phyloP scores from a whole-genome alignment of 2,797 vertebrate species.

The Thunnus albacares region DNA sequence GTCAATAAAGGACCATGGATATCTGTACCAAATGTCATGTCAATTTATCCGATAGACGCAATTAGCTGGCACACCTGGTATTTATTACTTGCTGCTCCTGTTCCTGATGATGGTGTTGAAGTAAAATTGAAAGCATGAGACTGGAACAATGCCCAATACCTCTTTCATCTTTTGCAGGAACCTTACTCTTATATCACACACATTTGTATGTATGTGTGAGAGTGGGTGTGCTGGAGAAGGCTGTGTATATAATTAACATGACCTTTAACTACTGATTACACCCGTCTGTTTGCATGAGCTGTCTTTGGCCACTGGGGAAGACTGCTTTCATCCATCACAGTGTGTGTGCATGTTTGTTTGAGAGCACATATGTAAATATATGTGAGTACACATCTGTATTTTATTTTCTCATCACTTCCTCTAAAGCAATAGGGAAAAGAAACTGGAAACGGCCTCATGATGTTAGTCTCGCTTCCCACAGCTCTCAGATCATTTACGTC shows the following conservation, averaged over 20 bases:
- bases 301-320: slow-evolving; percentile 28
- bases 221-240: not conserved
- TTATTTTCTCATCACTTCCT: slow-evolving; percentile 9
- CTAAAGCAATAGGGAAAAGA: not conserved
- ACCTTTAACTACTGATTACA: slow-evolving; percentile 65
- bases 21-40: not conserved
- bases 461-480: not conserved
- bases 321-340: slow-evolving; percentile 51
- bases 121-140: not conserved
- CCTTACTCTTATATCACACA: not conserved
- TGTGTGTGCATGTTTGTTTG: not conserved
- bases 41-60: not conserved
- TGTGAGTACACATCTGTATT: not conserved
- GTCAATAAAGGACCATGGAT: not conserved
- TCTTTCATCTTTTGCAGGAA: not conserved
- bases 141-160: not conserved
- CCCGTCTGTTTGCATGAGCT: slow-evolving; percentile 52
- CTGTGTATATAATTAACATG: slow-evolving; percentile 56
- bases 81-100: too few relatives aligned
- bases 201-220: not conserved
- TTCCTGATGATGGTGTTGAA: too few relatives aligned
- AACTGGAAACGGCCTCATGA: not conserved
- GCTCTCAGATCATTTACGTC: not conserved
- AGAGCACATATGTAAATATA: not conserved
- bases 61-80: too few relatives aligned